Evolutionary conservation across 2,888 invertebrate genomes (phyloP).

Genomic region (Cremastobaeus sp.): DNA sequence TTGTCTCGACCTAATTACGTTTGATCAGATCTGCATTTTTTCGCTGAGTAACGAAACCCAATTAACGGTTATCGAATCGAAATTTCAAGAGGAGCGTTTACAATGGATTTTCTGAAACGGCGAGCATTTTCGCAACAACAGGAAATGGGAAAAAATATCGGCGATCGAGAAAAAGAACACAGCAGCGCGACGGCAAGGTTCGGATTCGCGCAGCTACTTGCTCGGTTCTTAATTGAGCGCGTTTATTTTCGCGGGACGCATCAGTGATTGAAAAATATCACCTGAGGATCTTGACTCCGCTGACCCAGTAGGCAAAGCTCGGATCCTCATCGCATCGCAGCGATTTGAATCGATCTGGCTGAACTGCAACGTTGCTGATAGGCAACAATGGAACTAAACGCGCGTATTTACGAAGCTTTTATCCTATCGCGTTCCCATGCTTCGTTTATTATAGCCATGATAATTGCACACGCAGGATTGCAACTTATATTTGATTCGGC

Average conservation of each 20-base stretch:
- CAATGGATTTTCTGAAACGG: not conserved
- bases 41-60: conserved; percentile 30
- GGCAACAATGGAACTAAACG: conserved; percentile 34
- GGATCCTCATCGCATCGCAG: conserved; percentile 17
- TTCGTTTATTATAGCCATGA: conserved; percentile 39
- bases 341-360: conserved; percentile 28
- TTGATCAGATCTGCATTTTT: not conserved
- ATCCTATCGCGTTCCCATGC: conserved; percentile 34
- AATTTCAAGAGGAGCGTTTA: not conserved
- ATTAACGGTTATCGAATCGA: not conserved
- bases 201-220: too few relatives aligned
- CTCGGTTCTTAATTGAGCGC: not conserved
- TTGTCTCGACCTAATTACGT: conserved; percentile 71
- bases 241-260: conserved; percentile 15
- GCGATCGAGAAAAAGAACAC: not conserved
- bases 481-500: conserved; percentile 27
- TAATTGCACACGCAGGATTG: conserved; percentile 30
- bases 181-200: conserved; percentile 2
- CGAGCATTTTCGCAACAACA: not conserved
- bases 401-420: conserved; percentile 42
- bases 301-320: conserved; percentile 31
- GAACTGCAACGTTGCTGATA: conserved; percentile 17
- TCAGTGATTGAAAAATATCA: conserved; percentile 28
- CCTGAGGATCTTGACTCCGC: conserved; percentile 23
- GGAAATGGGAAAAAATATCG: conserved; percentile 10